Conservation (phyloP, 2,797 vertebrate species). For the Silurus aristotelis region DNA sequence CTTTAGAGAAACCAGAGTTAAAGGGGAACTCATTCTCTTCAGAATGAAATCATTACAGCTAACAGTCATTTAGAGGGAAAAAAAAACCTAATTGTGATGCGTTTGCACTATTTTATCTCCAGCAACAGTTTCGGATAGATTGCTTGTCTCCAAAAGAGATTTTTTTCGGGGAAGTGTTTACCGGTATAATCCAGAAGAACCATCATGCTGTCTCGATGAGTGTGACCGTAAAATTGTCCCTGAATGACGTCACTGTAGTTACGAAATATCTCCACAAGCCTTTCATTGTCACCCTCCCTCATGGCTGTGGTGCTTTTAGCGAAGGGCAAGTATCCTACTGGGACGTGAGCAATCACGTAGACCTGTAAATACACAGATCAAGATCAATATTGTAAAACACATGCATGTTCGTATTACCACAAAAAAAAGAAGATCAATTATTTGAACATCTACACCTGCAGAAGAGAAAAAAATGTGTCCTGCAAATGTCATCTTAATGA, state of each 20-base stretch:
- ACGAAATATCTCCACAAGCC: slow-evolving; percentile 84
- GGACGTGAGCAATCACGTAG: slow-evolving; percentile 90
- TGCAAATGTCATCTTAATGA: background rate
- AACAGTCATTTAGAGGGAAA: background rate
- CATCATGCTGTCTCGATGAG: slow-evolving; percentile 92
- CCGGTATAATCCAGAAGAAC: slow-evolving; percentile 84
- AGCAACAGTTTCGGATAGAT: background rate
- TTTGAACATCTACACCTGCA: background rate
- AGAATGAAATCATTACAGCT: background rate
- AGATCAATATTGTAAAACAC: slow-evolving; percentile 27
- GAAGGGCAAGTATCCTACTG: slow-evolving; percentile 86
- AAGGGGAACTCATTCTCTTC: background rate
- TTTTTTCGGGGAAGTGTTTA: slow-evolving; percentile 58
- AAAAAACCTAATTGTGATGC: background rate
- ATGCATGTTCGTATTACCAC: background rate
- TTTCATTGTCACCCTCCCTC: slow-evolving; percentile 80
- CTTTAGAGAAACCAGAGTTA: background rate
- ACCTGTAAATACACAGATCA: slow-evolving; percentile 72
- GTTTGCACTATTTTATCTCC: background rate
- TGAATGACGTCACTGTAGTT: slow-evolving; percentile 80
- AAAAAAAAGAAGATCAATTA: background rate
- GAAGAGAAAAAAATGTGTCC: background rate
- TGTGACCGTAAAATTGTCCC: slow-evolving; percentile 95
- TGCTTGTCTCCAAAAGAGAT: background rate
- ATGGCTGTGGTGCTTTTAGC: slow-evolving; percentile 75